phyloP scores from a whole-genome alignment of 2,888 invertebrate genomes.

The Mycogona germanica region DNA sequence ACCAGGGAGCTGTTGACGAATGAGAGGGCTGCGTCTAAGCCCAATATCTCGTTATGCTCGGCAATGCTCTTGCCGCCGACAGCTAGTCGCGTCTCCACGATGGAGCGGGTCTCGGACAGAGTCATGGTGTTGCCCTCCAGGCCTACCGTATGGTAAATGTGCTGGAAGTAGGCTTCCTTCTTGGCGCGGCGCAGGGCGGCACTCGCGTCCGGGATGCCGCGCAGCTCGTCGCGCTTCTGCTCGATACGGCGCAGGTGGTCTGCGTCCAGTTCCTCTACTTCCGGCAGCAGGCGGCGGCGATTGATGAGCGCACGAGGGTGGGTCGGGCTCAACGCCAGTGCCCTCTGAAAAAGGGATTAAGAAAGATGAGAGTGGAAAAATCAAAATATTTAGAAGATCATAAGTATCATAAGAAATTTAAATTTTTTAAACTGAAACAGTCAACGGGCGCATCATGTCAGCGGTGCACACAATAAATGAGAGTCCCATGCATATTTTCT shows the following conservation, averaged over 20 bases:
- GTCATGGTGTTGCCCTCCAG: slow-evolving; percentile 98
- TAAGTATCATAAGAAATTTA: too few species aligned
- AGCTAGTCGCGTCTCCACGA: slow-evolving; percentile 71
- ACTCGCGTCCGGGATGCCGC: slow-evolving; percentile 65
- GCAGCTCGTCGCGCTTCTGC: slow-evolving; percentile 65
- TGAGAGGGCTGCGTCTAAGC: slow-evolving; percentile 87
- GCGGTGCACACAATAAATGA: too few species aligned
- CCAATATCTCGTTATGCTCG: slow-evolving; percentile 94
- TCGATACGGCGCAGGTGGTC: slow-evolving; percentile 65
- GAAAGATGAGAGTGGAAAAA: too few species aligned
- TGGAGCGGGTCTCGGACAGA: slow-evolving; percentile 74
- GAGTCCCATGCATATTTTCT: too few species aligned
- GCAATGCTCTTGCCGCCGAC: slow-evolving; percentile 81
- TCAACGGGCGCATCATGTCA: too few species aligned
- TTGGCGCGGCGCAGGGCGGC: slow-evolving; percentile 73
- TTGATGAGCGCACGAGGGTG: slow-evolving; percentile 68
- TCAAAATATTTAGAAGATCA: too few species aligned
- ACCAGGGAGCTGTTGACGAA: slow-evolving; percentile 60
- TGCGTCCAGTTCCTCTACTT: slow-evolving; percentile 70
- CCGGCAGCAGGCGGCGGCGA: slow-evolving; percentile 67
- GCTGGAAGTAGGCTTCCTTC: slow-evolving; percentile 79
- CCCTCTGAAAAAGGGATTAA: too few species aligned
- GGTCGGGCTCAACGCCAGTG: slow-evolving; percentile 67
- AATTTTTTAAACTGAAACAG: too few species aligned
- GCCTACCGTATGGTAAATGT: slow-evolving; percentile 79